Base-by-base conservation (phyloP, 1,140 invertebrate genomes). In the Theocolax elegans region DNA sequence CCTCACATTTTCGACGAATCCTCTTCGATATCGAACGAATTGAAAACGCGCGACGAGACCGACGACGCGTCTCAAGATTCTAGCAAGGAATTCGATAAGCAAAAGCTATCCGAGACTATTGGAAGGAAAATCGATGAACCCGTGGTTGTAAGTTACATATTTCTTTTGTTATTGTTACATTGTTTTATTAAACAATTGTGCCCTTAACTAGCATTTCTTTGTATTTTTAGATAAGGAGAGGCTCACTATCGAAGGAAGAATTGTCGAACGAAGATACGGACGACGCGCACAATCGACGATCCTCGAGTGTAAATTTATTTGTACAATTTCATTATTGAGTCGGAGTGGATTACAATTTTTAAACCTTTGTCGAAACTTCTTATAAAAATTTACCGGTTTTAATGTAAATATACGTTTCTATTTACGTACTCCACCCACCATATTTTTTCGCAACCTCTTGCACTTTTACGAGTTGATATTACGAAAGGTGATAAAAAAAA, bases 211-310 rank as follows among this genome's bases (percentile, higher is more conserved):
- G n/a, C n/a, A n/a, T n/a, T n/a, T n/a, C n/a, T n/a, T 51, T 31
- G 9, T 1, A 27, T 29, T 64, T 21, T 63, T 19, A 81, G 80
- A 27, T 10, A 35, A 10, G 3, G 75, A 76, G 44, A 77, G 79
- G 56, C 80, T n/a, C 82, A 63, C 75, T 80, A 53, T 80, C 75
- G 0, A 85, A 83, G 63, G 83, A 82, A 71, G 81, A 84, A 67
- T 76, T 79, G 3, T 85, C 81, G 2, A 85, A 81, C 7, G 83
- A 84, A 27, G 83, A 84, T 48, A 83, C 79, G 6, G 84, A 85
- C 17, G 84, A 85, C 2, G 76, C 77, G 3, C 78, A 75, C 0
- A 85, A 83, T 60, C 79, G 81, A 64, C 81, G 82, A 58, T 82
- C 79, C 27, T 85, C 84, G 10, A 85, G 82, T 60, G 83, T 85